A percentile compares a stretch with the other conserved stretches of the same genome.
Evolutionary conservation across 1,140 invertebrate species (phyloP).

Genomic region (Sitodiplosis mosellana): DNA sequence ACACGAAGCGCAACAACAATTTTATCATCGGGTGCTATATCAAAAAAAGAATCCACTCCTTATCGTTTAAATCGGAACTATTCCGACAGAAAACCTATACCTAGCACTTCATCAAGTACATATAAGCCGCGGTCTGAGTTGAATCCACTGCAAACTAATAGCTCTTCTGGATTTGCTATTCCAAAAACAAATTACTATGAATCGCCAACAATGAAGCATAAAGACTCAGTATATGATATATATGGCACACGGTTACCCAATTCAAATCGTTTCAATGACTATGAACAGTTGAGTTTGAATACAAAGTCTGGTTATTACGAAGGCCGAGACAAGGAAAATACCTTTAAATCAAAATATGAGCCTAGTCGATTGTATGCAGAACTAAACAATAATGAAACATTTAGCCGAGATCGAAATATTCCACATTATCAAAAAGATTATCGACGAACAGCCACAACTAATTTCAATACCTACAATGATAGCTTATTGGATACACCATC

Average conservation of each 20-base stretch:
- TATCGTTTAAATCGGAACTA: constrained; percentile 10
- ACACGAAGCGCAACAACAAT: constrained; percentile 40
- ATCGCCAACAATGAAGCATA: background rate
- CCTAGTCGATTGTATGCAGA: constrained; percentile 5
- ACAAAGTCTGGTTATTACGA: constrained; percentile 1
- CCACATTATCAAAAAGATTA: background rate
- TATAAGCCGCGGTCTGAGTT: background rate
- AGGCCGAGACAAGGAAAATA: constrained; percentile 6
- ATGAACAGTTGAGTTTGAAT: background rate
- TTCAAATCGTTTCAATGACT: background rate
- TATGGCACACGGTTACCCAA: background rate
- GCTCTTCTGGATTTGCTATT: constrained; percentile 1
- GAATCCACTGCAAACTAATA: constrained; percentile 8
- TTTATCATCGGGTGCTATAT: constrained; percentile 33
- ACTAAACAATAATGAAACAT: constrained; percentile 3
- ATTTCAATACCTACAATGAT: no score
- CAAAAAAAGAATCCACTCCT: constrained; percentile 20
- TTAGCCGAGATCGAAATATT: background rate
- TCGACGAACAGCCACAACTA: constrained; percentile 2
- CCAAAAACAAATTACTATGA: background rate
- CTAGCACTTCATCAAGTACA: background rate
- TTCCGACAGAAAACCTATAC: no score
- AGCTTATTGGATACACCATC: constrained; percentile 3
- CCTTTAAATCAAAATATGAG: constrained; percentile 8
- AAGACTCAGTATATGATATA: background rate